Percentiles rank a stretch among this genome's conserved stretches.
phyloP scores from a whole-genome alignment of 2,888 invertebrate species.

The Caenorhabditis sp. region DNA sequence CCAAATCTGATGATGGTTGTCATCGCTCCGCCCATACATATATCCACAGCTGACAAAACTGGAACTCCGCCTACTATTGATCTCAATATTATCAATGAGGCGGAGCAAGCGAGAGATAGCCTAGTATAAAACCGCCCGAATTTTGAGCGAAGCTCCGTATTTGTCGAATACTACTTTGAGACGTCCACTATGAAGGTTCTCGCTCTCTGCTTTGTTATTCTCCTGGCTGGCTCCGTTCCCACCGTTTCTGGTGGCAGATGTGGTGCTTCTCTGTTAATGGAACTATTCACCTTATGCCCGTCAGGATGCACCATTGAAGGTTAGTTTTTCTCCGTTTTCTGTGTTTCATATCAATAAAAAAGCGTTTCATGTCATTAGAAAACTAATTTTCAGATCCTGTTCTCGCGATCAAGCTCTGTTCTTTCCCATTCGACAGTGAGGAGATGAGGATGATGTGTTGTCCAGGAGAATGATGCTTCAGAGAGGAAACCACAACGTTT shows the following conservation, averaged over 20 bases:
- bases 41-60: too few relatives aligned
- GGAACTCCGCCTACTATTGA: too few relatives aligned
- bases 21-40: too few relatives aligned
- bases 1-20: too few relatives aligned
- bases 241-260: neutral
- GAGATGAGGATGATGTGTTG: neutral
- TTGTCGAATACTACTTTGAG: neutral
- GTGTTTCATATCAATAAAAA: too few relatives aligned
- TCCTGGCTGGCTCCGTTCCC: neutral
- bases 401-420: neutral
- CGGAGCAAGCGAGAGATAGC: neutral
- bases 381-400: neutral
- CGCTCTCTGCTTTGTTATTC: neutral
- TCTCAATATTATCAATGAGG: too few relatives aligned
- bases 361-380: too few relatives aligned
- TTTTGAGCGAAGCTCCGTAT: neutral
- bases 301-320: constrained; percentile 2
- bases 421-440: neutral
- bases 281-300: neutral
- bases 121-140: neutral
- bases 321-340: neutral
- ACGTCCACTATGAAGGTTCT: neutral
- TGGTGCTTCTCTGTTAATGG: neutral
- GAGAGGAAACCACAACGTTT: neutral
- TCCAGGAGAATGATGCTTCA: neutral